phyloP scores from a whole-genome alignment of 2,797 vertebrate genomes.

The Hafferia zeledoni region DNA sequence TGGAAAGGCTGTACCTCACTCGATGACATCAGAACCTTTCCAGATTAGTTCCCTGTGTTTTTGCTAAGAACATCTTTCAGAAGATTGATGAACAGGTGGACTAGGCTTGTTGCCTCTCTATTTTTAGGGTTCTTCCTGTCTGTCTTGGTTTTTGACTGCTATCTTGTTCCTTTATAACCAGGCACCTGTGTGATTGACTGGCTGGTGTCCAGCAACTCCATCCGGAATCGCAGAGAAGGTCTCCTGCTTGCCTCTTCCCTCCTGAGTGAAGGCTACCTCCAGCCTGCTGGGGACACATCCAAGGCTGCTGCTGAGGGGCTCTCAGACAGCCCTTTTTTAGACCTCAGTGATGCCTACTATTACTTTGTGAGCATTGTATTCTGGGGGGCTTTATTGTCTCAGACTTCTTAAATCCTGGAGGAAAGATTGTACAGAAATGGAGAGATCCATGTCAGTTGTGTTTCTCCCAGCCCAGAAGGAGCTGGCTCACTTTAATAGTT shows the following conservation, averaged over 20 bases:
- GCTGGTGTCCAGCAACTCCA: conserved; percentile 85
- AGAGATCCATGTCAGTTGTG: neutral
- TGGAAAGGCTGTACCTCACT: neutral
- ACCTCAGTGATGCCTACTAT: conserved; percentile 87
- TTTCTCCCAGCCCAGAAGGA: neutral
- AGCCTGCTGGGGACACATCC: conserved; percentile 88
- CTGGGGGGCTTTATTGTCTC: neutral
- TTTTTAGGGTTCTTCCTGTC: neutral
- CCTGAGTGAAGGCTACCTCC: conserved; percentile 91
- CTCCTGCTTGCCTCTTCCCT: conserved; percentile 89
- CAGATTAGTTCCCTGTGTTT: neutral
- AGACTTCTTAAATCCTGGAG: neutral
- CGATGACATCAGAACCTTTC: neutral
- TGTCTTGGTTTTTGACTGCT: neutral
- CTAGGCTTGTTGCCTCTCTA: neutral
- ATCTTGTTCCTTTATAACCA: conserved; percentile 49
- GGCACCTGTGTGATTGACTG: conserved; percentile 90
- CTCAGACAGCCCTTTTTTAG: conserved; percentile 84
- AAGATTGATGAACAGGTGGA: neutral
- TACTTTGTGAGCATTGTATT: conserved; percentile 88
- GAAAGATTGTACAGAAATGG: neutral
- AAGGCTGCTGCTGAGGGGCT: conserved; percentile 81
- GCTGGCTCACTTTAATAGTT: neutral
- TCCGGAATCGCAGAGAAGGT: conserved; percentile 88
- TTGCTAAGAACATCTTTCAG: neutral